A percentile compares a stretch with the other conserved stretches of the same genome.
Conservation (phyloP, 2,888 invertebrate genomes). For the Napeogenes sylphis region DNA sequence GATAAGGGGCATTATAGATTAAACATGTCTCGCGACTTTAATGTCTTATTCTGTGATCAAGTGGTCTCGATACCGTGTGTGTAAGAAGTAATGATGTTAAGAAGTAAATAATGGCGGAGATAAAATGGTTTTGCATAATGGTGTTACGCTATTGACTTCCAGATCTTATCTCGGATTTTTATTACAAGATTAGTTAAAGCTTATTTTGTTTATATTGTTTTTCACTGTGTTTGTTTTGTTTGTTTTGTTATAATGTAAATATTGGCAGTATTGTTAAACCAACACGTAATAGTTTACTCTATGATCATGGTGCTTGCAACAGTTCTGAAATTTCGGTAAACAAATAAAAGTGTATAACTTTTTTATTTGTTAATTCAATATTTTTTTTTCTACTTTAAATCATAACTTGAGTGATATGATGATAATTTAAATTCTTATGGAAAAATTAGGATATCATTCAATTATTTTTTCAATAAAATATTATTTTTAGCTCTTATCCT, state of each 20-base stretch:
- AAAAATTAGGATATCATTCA: too few species aligned
- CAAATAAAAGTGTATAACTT: too few species aligned
- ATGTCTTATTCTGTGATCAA: conserved; percentile 63
- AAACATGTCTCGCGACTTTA: conserved; percentile 67
- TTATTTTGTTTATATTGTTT: not conserved
- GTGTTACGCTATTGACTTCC: conserved; percentile 12
- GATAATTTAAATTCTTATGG: too few species aligned
- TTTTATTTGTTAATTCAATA: too few species aligned
- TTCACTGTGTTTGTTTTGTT: not conserved
- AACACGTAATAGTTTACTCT: too few species aligned
- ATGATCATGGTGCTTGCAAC: too few species aligned
- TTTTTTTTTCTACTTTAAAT: too few species aligned
- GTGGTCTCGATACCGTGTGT: conserved; percentile 52
- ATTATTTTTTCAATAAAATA: too few species aligned
- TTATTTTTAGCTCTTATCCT: too few species aligned
- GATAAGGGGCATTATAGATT: conserved; percentile 78
- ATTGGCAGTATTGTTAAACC: too few species aligned
- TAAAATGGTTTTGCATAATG: conserved; percentile 54
- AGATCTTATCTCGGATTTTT: conserved; percentile 2
- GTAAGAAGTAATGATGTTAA: conserved; percentile 54
- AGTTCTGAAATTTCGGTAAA: too few species aligned
- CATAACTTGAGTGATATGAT: too few species aligned
- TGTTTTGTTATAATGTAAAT: not conserved
- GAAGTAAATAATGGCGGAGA: conserved; percentile 53
- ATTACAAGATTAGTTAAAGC: not conserved